A percentile compares a stretch with the other conserved stretches of the same genome.
These are phyloP conservation scores for Gymnoscelis rufifasciata DNA, from an alignment of 2,888 invertebrate genomes.

Conservation along the genomic window DNA sequence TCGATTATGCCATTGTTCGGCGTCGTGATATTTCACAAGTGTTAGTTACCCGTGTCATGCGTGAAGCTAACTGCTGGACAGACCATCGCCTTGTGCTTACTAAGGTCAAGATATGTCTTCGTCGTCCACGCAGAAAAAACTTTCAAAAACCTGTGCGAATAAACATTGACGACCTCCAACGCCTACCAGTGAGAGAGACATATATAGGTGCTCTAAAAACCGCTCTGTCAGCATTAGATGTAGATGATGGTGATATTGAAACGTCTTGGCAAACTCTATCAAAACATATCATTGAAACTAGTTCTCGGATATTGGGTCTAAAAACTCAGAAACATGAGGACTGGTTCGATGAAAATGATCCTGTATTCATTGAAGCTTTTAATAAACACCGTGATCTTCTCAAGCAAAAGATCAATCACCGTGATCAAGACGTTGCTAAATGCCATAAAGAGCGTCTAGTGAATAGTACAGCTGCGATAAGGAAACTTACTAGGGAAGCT, in stretches of 20 bases:
- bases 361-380: neutral
- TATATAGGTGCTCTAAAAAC: neutral
- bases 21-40: neutral
- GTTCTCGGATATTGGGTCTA: neutral
- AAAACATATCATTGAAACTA: neutral
- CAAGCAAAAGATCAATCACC: no score
- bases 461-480: no score
- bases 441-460: no score
- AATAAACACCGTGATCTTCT: neutral
- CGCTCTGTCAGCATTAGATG: neutral
- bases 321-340: neutral
- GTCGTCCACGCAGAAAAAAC: neutral
- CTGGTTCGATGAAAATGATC: neutral
- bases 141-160: neutral
- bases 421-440: no score
- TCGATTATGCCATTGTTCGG: neutral
- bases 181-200: neutral
- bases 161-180: neutral
- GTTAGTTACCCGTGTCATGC: neutral
- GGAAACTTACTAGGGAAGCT: no score
- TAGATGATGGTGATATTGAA: neutral
- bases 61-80: slow-evolving; percentile 1
- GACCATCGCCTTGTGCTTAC: neutral
- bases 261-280: neutral
- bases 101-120: neutral